phyloP scores from a whole-genome alignment of 2,113 vertebrate species.

The Paratilapia polleni region DNA sequence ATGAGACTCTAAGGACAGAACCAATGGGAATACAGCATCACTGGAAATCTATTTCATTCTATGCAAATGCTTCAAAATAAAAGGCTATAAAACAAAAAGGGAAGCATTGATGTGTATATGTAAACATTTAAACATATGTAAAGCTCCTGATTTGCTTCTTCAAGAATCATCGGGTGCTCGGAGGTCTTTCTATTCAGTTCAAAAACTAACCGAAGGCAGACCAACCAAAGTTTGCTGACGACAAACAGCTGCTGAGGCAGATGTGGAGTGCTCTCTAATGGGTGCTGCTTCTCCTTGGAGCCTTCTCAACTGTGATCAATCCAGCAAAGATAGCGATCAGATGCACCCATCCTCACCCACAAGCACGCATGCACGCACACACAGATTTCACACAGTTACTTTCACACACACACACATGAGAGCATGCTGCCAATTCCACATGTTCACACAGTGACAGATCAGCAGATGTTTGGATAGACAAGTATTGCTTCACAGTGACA shows the following conservation, averaged over 20 bases:
- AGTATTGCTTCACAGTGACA: not conserved
- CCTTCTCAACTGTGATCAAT: constrained; percentile 35
- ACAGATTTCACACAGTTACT: not conserved
- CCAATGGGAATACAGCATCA: not conserved
- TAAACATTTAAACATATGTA: not conserved
- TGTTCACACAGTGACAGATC: not conserved
- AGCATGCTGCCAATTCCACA: not conserved
- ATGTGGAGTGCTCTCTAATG: constrained; percentile 14
- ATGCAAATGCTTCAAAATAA: not conserved
- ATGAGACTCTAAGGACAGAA: constrained; percentile 14
- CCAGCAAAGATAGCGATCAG: constrained; percentile 7
- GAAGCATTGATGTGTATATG: not conserved
- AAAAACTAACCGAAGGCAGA: not conserved
- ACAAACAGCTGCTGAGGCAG: not conserved
- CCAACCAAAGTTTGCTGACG: not conserved
- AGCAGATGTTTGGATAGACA: constrained; percentile 13
- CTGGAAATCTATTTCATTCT: not conserved
- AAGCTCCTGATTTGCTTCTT: not conserved
- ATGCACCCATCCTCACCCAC: not conserved
- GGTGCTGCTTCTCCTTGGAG: not conserved
- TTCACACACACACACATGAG: not conserved
- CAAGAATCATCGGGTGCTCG: not conserved
- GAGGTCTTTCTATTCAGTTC: not conserved
- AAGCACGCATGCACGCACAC: not conserved
- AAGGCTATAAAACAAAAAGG: not conserved